Evolutionary conservation across 1,140 invertebrate genomes (phyloP).

Genomic region (Drosophila carrolli): DNA sequence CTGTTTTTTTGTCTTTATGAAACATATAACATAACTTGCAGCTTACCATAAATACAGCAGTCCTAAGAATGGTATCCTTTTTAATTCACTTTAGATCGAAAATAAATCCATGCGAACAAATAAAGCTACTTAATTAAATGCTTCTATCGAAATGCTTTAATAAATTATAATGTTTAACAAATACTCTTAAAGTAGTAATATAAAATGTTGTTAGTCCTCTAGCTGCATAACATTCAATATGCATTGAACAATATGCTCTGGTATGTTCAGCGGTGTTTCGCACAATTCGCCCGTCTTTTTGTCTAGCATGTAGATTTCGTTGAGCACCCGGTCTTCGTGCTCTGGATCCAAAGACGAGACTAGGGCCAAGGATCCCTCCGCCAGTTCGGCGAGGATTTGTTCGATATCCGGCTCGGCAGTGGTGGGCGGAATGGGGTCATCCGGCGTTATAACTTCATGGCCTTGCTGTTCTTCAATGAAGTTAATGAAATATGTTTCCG

Average conservation of each 20-base stretch:
- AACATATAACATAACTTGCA: too few species aligned
- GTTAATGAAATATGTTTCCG: constrained; percentile 47
- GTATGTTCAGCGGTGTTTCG: constrained; percentile 80
- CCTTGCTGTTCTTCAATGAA: constrained; percentile 21
- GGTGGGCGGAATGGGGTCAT: constrained; percentile 8
- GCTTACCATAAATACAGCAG: too few species aligned
- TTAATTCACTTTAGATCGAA: too few species aligned
- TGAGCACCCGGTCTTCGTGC: constrained; percentile 70
- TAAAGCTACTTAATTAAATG: constrained; percentile 12
- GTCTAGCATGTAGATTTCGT: constrained; percentile 85
- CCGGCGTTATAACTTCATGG: constrained; percentile 10
- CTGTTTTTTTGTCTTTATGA: too few species aligned
- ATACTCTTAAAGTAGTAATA: constrained; percentile 20
- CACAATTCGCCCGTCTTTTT: constrained; percentile 75
- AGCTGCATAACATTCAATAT: constrained; percentile 78
- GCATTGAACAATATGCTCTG: constrained; percentile 84
- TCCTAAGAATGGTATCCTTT: too few species aligned
- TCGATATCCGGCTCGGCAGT: constrained; percentile 69
- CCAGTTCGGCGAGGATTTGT: constrained; percentile 70
- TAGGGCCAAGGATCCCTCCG: constrained; percentile 84
- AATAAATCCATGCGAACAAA: not conserved
- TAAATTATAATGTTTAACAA: constrained; percentile 46
- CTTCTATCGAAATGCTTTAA: constrained; percentile 26
- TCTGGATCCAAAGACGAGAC: constrained; percentile 74
- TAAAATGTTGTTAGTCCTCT: constrained; percentile 40